These are phyloP conservation scores for Hozukius guyotensis DNA, from an alignment of 2,797 vertebrate genomes.

Conservation along the genomic window DNA sequence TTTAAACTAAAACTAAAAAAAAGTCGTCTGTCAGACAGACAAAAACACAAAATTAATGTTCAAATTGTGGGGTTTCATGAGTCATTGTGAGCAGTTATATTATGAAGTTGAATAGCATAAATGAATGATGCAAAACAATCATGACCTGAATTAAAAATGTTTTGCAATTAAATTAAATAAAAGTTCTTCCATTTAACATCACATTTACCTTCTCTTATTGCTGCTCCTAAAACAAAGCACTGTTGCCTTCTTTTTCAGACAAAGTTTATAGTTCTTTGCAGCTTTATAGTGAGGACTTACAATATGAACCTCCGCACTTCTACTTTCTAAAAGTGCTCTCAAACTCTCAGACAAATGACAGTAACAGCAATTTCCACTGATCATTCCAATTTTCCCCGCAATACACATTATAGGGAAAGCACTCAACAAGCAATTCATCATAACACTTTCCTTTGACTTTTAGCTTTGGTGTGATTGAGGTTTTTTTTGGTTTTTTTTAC, in stretches of 20 bases:
- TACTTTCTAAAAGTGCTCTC: conserved; percentile 19
- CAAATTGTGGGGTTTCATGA: not conserved
- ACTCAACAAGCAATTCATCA: conserved; percentile 21
- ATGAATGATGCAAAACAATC: not conserved
- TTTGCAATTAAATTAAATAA: not conserved
- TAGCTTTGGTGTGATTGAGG: not conserved
- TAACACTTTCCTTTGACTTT: conserved; percentile 3
- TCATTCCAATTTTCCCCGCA: conserved; percentile 24
- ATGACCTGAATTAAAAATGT: not conserved
- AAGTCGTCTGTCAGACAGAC: not conserved
- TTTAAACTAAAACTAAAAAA: not conserved
- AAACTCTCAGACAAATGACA: conserved; percentile 34
- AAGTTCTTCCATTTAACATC: not conserved
- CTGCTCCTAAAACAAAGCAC: not conserved
- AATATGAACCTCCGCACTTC: conserved; percentile 20
- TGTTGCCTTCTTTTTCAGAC: not conserved
- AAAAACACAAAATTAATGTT: not conserved
- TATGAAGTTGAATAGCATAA: not conserved
- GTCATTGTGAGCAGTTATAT: not conserved
- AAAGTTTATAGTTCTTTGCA: not conserved
- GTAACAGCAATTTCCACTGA: conserved; percentile 37
- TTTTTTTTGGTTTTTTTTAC: not conserved
- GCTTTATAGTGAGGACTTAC: not conserved
- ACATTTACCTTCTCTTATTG: not conserved
- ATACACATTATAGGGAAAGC: conserved; percentile 10